Evolutionary conservation across 2,113 vertebrate genomes (phyloP).

Genomic region (Peromyscus maniculatus): DNA sequence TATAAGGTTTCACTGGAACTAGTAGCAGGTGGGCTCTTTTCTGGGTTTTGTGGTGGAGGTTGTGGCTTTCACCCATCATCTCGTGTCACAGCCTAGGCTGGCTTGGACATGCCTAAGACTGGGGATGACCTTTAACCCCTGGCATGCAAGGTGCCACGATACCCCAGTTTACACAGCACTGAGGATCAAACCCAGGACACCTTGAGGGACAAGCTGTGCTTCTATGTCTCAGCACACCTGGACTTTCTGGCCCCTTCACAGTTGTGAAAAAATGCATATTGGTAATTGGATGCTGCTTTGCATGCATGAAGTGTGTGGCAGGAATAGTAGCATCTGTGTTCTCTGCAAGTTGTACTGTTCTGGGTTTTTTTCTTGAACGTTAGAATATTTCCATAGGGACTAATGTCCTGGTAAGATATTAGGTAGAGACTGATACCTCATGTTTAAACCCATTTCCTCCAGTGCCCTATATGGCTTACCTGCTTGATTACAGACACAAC

Average conservation of each 20-base stretch:
- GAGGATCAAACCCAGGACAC: neutral
- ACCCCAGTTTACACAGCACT: neutral
- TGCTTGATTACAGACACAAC: neutral
- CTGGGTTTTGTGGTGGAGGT: neutral
- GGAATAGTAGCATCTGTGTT: no score
- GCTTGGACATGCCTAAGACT: neutral
- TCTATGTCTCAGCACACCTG: neutral
- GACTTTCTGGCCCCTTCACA: neutral
- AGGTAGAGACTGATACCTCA: neutral
- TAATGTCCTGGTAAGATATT: no score
- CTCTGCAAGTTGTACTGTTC: neutral
- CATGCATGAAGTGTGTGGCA: no score
- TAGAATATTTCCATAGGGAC: neutral
- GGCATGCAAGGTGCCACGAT: neutral
- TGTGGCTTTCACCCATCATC: neutral
- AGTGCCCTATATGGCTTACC: neutral
- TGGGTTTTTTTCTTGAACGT: no score
- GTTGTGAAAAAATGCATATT: neutral
- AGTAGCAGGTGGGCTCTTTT: neutral
- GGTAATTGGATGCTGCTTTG: no score
- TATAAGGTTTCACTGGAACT: neutral
- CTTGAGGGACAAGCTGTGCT: neutral
- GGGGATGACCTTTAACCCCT: neutral
- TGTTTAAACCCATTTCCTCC: neutral
- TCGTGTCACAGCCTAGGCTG: neutral